A percentile compares a stretch with the other conserved stretches of the same genome.
Conservation (phyloP, 2,888 invertebrate species). For the Xylota segnis region DNA sequence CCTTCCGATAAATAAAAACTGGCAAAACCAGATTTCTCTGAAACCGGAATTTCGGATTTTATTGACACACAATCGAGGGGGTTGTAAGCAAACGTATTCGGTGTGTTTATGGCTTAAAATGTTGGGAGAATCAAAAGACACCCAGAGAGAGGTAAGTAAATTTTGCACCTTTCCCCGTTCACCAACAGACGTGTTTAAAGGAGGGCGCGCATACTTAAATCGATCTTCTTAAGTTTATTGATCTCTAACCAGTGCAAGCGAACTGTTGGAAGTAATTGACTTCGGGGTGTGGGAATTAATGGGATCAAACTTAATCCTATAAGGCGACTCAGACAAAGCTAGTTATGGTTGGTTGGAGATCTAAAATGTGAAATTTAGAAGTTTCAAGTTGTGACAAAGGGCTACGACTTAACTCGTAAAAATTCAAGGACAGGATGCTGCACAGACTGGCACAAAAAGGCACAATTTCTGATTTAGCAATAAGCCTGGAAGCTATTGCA, state of each 20-base stretch:
- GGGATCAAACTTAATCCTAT: not conserved
- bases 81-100: not conserved
- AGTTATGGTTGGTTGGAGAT: too few relatives aligned
- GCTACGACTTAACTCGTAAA: too few relatives aligned
- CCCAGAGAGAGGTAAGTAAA: not conserved
- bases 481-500: too few relatives aligned
- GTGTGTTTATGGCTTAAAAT: not conserved
- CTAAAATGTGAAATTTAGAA: too few relatives aligned
- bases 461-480: too few relatives aligned
- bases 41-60: slow-evolving; percentile 24
- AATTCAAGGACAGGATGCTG: too few relatives aligned
- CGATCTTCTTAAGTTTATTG: slow-evolving; percentile 19
- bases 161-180: slow-evolving; percentile 10
- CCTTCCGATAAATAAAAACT: slow-evolving; percentile 14
- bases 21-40: slow-evolving; percentile 18
- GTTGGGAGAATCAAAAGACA: not conserved
- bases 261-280: slow-evolving; percentile 5
- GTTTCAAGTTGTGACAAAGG: too few relatives aligned
- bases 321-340: not conserved
- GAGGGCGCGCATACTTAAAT: not conserved
- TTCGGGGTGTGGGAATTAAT: not conserved
- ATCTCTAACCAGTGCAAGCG: slow-evolving; percentile 6
- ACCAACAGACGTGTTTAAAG: not conserved
- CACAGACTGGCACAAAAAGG: too few relatives aligned
- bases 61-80: slow-evolving; percentile 25